Base-by-base conservation (phyloP, 2,888 invertebrate species). In the Thera obeliscata region DNA sequence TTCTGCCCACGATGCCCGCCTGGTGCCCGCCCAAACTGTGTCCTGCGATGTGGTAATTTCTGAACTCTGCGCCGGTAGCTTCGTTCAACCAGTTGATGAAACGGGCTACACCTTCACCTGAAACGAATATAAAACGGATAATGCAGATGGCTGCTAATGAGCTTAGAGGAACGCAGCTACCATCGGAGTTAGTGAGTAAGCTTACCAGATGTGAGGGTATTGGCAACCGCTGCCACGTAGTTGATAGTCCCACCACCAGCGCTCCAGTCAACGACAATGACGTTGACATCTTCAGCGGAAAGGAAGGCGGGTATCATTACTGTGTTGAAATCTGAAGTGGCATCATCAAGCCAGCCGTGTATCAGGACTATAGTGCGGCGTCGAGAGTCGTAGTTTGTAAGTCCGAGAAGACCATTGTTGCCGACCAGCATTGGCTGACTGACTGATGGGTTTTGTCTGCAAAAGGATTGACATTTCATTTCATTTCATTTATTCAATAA, bases 11-110 rank as follows among this genome's bases (percentile, higher is more conserved):
- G 38, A 87, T 79, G 0, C 87, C 87, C 0, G 75, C 79, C 61
- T 78, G 75, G 57, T 87, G 87, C 0, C 73, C 87, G 0, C 87
- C 87, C 0, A 87, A 76, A 7, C 82, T 82, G 74, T 87, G 85
- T 0, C 87, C 87, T 0, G 84, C 74, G 0, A 87, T 38, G 70
- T 87, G 87, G 74, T 82, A 85, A 65, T 74, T 78, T 0, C 12
- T 54, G 0, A 79, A 65, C 0, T 56, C 49, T 0, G 83, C 77
- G 0, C 86, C 85, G 0, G 83, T 83, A 0, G 65, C 81, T 0
- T 4, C 1, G 62, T 81, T 84, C 58, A 87, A 54, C 86, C 85
- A 84, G 49, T 61, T 76, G 0, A 87, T 71, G 67, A 85, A 87
- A 0, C 78, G 70, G 0, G 84, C 85, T 0, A 84, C 75, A n/a